These are phyloP conservation scores for Zoanthus solanderi DNA, from an alignment of 92 coral and sea anemone species.

Conservation along the genomic window DNA sequence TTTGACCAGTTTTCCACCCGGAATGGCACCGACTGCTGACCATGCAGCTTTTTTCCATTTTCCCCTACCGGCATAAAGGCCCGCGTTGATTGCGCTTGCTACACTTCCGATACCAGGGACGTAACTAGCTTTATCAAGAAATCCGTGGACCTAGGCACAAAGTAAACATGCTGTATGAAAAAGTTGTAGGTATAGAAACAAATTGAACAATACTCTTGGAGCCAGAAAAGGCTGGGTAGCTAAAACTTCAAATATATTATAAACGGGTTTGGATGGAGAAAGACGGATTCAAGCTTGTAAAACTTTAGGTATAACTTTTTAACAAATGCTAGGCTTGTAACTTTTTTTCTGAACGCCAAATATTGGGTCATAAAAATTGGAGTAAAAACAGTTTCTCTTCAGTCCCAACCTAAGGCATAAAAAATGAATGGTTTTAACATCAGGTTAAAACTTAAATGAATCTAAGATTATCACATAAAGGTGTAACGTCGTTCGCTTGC, in stretches of 20 bases:
- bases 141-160: slow-evolving; percentile 16
- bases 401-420: not conserved
- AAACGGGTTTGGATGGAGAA: too few relatives aligned
- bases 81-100: slow-evolving; percentile 41
- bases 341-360: too few relatives aligned
- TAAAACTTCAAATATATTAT: too few relatives aligned
- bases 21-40: slow-evolving; percentile 50
- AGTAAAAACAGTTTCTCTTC: too few relatives aligned
- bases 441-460: too few relatives aligned
- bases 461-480: not conserved
- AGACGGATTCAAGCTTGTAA: too few relatives aligned
- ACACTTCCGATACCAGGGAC: slow-evolving; percentile 39
- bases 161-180: not conserved
- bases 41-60: slow-evolving; percentile 45
- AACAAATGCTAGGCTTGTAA: too few relatives aligned
- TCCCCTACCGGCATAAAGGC: slow-evolving; percentile 38
- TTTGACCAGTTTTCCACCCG: slow-evolving; percentile 32
- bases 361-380: too few relatives aligned
- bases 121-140: slow-evolving; percentile 41
- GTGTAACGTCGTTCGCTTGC: not conserved
- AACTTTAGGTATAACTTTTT: too few relatives aligned
- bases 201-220: not conserved
- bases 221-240: too few relatives aligned
- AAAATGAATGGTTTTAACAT: not conserved
- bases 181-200: not conserved